These are phyloP conservation scores for Drosophila kohkoa DNA, from an alignment of 1,140 invertebrate genomes.

Conservation along the genomic window DNA sequence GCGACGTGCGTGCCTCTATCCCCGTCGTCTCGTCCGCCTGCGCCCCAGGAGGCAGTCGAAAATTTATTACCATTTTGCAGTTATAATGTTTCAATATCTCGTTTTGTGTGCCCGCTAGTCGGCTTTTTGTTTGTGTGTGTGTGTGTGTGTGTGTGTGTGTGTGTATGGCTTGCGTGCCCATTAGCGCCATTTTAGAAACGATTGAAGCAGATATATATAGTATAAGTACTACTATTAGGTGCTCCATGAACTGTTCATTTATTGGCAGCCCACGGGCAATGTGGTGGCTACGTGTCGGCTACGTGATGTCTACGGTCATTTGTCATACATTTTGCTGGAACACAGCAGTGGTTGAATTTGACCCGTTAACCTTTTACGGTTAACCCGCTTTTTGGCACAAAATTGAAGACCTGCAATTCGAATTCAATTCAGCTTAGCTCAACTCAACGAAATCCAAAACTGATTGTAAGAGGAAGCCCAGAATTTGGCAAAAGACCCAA, in stretches of 20 bases:
- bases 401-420: conserved; percentile 59
- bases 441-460: conserved; percentile 19
- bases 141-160: conserved; percentile 5
- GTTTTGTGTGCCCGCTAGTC: conserved; percentile 18
- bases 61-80: conserved; percentile 82
- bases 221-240: conserved; percentile 23
- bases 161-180: conserved; percentile 53
- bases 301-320: conserved; percentile 61
- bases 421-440: conserved; percentile 29
- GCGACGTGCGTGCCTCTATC: conserved; percentile 49
- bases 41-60: conserved; percentile 44
- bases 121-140: conserved; percentile 10
- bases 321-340: conserved; percentile 29
- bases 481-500: conserved; percentile 31
- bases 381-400: conserved; percentile 28
- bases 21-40: conserved; percentile 2
- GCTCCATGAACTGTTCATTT: conserved; percentile 38
- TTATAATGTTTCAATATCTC: conserved; percentile 82
- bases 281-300: conserved; percentile 17
- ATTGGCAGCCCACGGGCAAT: conserved; percentile 6
- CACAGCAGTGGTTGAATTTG: conserved; percentile 7
- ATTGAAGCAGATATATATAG: conserved; percentile 49
- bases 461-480: conserved; percentile 24
- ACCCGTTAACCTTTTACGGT: conserved; percentile 37
- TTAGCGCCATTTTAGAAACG: conserved; percentile 77